A percentile compares a stretch with the other conserved stretches of the same genome.
These are phyloP conservation scores for Chrysoperla carnea DNA, from an alignment of 1,140 invertebrate species.

Conservation along the genomic window DNA sequence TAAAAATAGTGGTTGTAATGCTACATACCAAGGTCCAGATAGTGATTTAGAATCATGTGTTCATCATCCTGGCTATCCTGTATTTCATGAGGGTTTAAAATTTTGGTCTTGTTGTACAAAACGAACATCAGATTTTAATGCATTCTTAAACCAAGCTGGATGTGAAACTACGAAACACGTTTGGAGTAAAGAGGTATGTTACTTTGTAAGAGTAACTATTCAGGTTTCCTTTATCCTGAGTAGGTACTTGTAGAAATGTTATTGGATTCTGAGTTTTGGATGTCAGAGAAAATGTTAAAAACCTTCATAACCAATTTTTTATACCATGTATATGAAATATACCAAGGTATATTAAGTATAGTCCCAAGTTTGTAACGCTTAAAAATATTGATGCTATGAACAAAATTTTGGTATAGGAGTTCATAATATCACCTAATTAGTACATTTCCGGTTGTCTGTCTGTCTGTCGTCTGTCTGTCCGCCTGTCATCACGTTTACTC, in stretches of 20 bases:
- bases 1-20: conserved; percentile 73
- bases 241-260: no score
- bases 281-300: neutral
- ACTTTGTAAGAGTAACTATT: neutral
- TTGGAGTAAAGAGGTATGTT: conserved; percentile 62
- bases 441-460: no score
- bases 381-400: no score
- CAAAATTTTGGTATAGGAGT: no score
- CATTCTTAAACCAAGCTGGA: conserved; percentile 75
- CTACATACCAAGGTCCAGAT: conserved; percentile 45
- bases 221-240: no score
- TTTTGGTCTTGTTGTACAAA: conserved; percentile 95
- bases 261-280: no score
- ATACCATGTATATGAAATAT: no score
- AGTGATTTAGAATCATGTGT: conserved; percentile 50
- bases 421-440: no score
- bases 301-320: conserved; percentile 1
- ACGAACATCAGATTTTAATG: conserved; percentile 84
- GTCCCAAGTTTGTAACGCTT: no score
- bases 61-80: conserved; percentile 75
- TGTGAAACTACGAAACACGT: conserved; percentile 70
- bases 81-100: conserved; percentile 98
- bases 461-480: no score
- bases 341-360: no score
- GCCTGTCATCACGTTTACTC: no score